phyloP scores from a whole-genome alignment of 2,113 vertebrate genomes.

The Hucho hucho region DNA sequence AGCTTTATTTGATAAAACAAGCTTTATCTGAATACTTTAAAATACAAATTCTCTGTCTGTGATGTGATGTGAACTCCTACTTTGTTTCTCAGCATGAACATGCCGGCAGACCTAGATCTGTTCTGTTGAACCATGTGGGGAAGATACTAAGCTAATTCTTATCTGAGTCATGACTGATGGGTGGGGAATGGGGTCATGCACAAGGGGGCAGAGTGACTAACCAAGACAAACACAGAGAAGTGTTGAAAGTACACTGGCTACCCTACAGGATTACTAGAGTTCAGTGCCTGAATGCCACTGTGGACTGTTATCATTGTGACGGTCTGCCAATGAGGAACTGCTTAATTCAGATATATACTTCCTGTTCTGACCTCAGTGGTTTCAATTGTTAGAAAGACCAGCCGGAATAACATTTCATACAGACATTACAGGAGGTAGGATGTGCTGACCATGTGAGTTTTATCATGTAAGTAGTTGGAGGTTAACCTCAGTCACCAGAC shows the following conservation, averaged over 20 bases:
- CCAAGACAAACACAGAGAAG: constrained; percentile 34
- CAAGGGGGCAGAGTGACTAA: constrained; percentile 16
- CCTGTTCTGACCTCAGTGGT: not conserved
- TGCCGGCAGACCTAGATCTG: not conserved
- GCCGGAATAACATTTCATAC: constrained; percentile 18
- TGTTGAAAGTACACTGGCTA: not conserved
- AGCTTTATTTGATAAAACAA: not conserved
- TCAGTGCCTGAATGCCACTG: constrained; percentile 21
- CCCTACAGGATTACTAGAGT: constrained; percentile 24
- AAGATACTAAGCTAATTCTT: not conserved
- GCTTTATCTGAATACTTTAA: not conserved
- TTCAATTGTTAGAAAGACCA: not conserved
- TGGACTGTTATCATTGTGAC: too few relatives aligned
- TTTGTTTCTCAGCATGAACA: not conserved
- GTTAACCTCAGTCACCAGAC: constrained; percentile 33
- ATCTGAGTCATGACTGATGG: not conserved
- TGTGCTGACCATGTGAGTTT: constrained; percentile 38
- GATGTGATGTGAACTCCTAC: not conserved
- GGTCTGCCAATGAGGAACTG: not conserved
- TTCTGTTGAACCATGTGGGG: not conserved
- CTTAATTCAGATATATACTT: not conserved
- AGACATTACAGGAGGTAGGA: constrained; percentile 14
- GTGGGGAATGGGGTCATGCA: not conserved
- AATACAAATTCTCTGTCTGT: not conserved
- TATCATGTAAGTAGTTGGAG: constrained; percentile 36